Evolutionary conservation across 2,888 invertebrate genomes (phyloP).

Genomic region (Cosmia pyralina): DNA sequence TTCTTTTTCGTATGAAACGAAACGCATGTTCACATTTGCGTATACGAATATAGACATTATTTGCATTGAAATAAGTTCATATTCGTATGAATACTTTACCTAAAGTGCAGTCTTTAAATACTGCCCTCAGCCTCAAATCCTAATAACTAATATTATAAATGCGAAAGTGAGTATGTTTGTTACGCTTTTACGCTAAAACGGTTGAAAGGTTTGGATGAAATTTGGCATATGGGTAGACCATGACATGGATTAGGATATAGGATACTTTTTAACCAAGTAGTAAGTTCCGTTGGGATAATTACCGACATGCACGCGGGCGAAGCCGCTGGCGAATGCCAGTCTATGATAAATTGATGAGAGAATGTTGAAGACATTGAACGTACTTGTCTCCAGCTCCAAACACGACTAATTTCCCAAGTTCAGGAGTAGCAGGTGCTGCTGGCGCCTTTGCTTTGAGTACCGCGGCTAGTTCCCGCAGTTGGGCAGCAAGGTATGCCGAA

Average conservation of each 20-base stretch:
- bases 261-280: too few species aligned
- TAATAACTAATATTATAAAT: too few species aligned
- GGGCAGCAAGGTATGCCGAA: slow-evolving; percentile 94
- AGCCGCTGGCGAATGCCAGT: too few species aligned
- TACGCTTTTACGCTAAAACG: too few species aligned
- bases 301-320: too few species aligned
- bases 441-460: slow-evolving; percentile 80
- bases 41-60: too few species aligned
- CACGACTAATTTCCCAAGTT: slow-evolving; percentile 85
- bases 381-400: slow-evolving; percentile 89
- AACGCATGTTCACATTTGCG: too few species aligned
- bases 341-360: not conserved
- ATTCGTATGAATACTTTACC: not conserved
- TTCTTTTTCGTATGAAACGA: not conserved
- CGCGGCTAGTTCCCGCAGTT: slow-evolving; percentile 83
- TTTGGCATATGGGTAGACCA: too few species aligned
- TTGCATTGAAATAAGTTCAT: not conserved
- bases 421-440: slow-evolving; percentile 81
- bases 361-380: slow-evolving; percentile 30
- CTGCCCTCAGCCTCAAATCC: not conserved
- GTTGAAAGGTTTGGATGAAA: too few species aligned
- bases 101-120: not conserved
- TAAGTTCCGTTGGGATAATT: too few species aligned
- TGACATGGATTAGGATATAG: too few species aligned
- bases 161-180: too few species aligned